phyloP scores from a whole-genome alignment of 2,113 vertebrate genomes.

The Daboia siamensis region DNA sequence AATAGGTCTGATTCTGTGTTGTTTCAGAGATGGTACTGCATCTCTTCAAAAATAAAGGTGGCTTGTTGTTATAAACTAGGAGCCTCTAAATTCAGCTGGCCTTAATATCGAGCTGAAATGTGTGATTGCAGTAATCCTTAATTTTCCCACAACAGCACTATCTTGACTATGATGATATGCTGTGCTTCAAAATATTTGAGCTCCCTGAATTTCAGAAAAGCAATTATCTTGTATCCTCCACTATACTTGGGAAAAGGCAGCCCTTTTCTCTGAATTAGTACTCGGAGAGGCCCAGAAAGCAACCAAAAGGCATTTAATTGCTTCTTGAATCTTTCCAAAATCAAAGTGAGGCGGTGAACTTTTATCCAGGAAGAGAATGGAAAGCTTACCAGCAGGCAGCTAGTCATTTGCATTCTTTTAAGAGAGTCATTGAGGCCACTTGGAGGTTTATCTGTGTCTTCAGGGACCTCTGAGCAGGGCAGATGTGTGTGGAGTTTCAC shows the following conservation, averaged over 20 bases:
- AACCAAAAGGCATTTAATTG: neutral
- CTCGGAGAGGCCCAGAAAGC: neutral
- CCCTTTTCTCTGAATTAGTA: neutral
- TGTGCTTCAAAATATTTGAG: neutral
- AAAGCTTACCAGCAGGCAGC: neutral
- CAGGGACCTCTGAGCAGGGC: too few species aligned
- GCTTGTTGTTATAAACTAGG: neutral
- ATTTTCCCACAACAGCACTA: neutral
- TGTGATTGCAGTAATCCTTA: neutral
- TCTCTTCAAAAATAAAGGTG: neutral
- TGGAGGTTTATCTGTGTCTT: too few species aligned
- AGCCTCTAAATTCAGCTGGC: neutral
- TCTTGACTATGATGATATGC: neutral
- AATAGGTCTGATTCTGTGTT: neutral
- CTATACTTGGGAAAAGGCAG: neutral
- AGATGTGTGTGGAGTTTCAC: too few species aligned
- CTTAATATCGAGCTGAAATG: neutral
- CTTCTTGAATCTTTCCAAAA: neutral
- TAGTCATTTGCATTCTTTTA: too few species aligned
- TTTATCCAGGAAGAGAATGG: neutral
- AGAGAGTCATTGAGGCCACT: too few species aligned
- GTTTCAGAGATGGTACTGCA: neutral
- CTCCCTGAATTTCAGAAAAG: neutral
- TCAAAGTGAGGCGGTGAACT: neutral
- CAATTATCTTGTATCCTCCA: neutral